Evolutionary conservation across 1,140 invertebrate genomes (phyloP), one percentile per base, ranked within the genome.

Genomic region (Anoplophora glabripennis): DNA sequence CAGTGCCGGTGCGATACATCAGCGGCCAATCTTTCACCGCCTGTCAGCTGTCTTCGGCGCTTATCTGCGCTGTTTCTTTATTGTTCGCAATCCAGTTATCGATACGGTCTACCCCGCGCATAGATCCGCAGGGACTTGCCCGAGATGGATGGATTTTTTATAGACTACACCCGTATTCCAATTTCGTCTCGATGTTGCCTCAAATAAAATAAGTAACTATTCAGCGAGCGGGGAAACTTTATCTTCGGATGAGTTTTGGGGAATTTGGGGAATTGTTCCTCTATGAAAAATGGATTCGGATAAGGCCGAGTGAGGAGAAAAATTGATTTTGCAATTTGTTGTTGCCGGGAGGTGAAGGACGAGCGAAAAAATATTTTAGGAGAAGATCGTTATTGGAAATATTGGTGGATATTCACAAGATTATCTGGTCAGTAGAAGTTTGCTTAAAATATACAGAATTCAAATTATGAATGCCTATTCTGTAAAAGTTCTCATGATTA

Each of bases 291-390:
- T 28, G 21, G 21, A 28, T 28, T 28, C 21, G 21, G 21, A 28
- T 28, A 28, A 28, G 21, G 21, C 21, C 21, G 97, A 99, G 80
- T 90, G 92, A 67, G 94, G 95, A 1, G 97, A 99, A 81, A 97
- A 97, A 59, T 96, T 94, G 11, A 86, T 99, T 58, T 99, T 96
- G 96, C 96, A 99, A 80, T 95, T 95, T 0, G 80, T 99, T 41
- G 85, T 94, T 68, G 99, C 99, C 79, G 91, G 94, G 40, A 90
- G 90, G 46, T 5, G 21, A 28, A 28, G 21, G 3, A 5, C 21
- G 21, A 28, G 2, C 5, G 21, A 28, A 28, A 28, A 28, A 28
- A 28, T 28, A 28, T 28, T 28, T 28, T 28, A 28, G 5, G 2
- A 28, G 5, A 28, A 28, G 5, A 28, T 28, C 21, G 21, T n/a